phyloP scores from a whole-genome alignment of 2,113 vertebrate genomes.

The Mesembrinibis cayennensis region DNA sequence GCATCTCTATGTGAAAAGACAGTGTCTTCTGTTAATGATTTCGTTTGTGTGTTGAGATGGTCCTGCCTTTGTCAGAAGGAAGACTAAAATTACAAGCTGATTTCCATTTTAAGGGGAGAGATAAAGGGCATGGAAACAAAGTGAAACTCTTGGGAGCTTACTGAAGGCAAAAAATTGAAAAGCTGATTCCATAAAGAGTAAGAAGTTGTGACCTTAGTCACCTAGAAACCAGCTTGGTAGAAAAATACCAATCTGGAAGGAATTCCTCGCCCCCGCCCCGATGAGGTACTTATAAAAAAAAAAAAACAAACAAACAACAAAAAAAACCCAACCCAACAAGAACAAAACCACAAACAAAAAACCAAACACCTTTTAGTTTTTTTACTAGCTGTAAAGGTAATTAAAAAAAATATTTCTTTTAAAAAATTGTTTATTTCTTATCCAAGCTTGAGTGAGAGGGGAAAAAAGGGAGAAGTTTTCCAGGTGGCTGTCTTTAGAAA shows the following conservation, averaged over 20 bases:
- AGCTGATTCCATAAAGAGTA: neutral
- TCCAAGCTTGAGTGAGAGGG: neutral
- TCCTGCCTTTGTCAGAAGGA: neutral
- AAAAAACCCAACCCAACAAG: no score
- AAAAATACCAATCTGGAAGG: neutral
- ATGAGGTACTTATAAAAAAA: neutral
- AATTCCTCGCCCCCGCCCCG: neutral
- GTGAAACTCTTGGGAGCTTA: neutral
- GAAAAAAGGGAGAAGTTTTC: neutral
- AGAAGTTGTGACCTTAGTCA: neutral
- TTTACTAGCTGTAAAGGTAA: neutral
- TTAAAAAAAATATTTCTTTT: neutral
- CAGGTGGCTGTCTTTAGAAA: neutral
- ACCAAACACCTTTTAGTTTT: neutral
- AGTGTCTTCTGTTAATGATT: neutral
- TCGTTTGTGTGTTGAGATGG: neutral
- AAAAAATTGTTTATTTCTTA: neutral
- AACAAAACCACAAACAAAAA: no score
- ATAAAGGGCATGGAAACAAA: neutral
- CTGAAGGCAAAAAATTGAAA: neutral
- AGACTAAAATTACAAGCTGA: neutral
- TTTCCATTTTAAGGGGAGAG: slow-evolving; percentile 33
- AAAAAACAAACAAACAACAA: no score
- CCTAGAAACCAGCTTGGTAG: neutral
- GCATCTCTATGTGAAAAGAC: neutral